A percentile compares a stretch with the other conserved stretches of the same genome.
Evolutionary conservation across 2,797 vertebrate genomes (phyloP).

Genomic region (Serranus cabrilla): DNA sequence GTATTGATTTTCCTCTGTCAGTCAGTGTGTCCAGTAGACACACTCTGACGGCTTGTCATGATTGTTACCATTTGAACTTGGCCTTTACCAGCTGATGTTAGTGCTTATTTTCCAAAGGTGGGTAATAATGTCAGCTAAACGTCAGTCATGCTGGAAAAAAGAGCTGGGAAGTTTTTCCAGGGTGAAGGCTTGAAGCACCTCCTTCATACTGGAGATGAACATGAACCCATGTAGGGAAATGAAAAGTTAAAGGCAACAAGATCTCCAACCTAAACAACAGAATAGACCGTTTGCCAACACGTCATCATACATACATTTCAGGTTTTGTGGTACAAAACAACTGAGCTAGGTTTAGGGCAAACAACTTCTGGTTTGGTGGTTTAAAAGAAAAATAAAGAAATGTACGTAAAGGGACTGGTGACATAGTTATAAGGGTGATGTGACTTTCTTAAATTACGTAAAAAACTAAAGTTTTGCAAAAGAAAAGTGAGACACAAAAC

Average conservation of each 20-base stretch:
- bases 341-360: too few species aligned
- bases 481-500: too few species aligned
- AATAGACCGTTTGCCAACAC: too few species aligned
- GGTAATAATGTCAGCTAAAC: conserved; percentile 59
- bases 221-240: not conserved
- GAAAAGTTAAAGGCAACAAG: not conserved
- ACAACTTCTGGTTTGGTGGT: too few species aligned
- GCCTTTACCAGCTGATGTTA: conserved; percentile 58
- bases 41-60: conserved; percentile 47
- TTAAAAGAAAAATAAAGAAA: too few species aligned
- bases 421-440: too few species aligned
- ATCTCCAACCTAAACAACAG: too few species aligned
- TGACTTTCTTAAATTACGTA: too few species aligned
- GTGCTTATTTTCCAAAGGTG: conserved; percentile 54
- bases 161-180: conserved; percentile 10
- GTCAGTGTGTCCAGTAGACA: conserved; percentile 44
- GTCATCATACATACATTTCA: too few species aligned
- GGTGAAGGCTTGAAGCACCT: not conserved
- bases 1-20: conserved; percentile 65
- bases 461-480: too few species aligned
- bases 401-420: too few species aligned
- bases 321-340: too few species aligned
- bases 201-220: not conserved
- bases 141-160: conserved; percentile 27
- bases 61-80: conserved; percentile 56